Evolutionary conservation across 2,888 invertebrate genomes (phyloP).

Genomic region (Rosalia funebris): DNA sequence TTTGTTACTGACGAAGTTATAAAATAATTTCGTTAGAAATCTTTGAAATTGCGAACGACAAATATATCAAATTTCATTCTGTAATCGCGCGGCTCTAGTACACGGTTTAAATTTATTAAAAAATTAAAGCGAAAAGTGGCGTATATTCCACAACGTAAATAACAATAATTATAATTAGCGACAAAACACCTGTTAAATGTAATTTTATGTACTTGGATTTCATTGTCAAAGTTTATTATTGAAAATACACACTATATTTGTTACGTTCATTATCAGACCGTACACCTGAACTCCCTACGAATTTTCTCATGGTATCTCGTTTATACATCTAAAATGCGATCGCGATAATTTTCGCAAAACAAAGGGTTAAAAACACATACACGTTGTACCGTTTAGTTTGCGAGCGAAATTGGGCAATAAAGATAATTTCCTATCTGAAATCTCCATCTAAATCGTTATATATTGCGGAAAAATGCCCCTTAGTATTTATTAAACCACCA

Average conservation of each 20-base stretch:
- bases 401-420: slow-evolving; percentile 12
- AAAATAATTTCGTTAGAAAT: too few species aligned
- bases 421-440: not conserved
- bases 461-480: not conserved
- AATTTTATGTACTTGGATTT: slow-evolving; percentile 33
- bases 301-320: slow-evolving; percentile 52
- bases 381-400: slow-evolving; percentile 25
- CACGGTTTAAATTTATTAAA: slow-evolving; percentile 6
- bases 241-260: slow-evolving; percentile 47
- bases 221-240: slow-evolving; percentile 43
- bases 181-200: slow-evolving; percentile 32
- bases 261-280: slow-evolving; percentile 50
- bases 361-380: slow-evolving; percentile 40
- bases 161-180: slow-evolving; percentile 11
- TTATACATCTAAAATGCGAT: slow-evolving; percentile 52
- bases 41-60: too few species aligned
- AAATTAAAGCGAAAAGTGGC: slow-evolving; percentile 13
- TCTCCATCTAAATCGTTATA: not conserved
- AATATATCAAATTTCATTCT: too few species aligned
- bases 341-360: slow-evolving; percentile 44
- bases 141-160: slow-evolving; percentile 1
- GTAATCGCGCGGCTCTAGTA: too few species aligned
- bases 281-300: slow-evolving; percentile 49
- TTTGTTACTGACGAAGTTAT: too few species aligned
- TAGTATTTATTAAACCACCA: too few species aligned